phyloP scores from a whole-genome alignment of 2,797 vertebrate species.

The Pyrrhura leucotis region DNA sequence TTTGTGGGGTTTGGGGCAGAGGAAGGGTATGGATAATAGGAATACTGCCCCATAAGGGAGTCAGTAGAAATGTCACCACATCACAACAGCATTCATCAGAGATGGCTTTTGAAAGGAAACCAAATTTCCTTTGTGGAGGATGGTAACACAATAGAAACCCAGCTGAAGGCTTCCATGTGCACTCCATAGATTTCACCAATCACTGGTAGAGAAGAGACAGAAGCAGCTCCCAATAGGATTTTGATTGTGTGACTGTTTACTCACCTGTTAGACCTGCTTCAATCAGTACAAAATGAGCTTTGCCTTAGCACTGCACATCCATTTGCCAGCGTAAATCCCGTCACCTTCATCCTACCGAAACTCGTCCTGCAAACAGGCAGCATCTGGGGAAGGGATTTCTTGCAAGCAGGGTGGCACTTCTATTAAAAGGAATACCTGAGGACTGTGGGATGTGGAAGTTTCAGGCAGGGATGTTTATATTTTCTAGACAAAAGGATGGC shows the following conservation, averaged over 20 bases:
- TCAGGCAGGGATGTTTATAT: neutral
- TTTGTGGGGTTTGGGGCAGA: neutral
- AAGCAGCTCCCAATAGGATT: neutral
- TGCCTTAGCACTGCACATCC: neutral
- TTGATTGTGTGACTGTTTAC: neutral
- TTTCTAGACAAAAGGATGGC: neutral
- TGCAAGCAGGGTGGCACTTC: neutral
- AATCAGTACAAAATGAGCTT: neutral
- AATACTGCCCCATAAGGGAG: fast-evolving
- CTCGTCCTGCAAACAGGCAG: neutral
- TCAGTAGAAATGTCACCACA: fast-evolving
- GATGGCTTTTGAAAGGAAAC: neutral
- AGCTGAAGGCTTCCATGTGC: neutral
- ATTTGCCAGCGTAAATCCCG: neutral
- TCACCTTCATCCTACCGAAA: neutral
- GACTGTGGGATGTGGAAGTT: neutral
- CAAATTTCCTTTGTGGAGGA: neutral
- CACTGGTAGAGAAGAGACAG: neutral
- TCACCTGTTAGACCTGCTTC: neutral
- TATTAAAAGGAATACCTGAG: neutral
- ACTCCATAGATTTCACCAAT: neutral
- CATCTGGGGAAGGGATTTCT: neutral
- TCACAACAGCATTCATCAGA: neutral
- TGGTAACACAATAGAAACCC: neutral
- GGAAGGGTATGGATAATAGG: neutral